Percentiles rank a stretch among this genome's conserved stretches.
Conservation (phyloP, 2,797 vertebrate genomes). For the Pelobates cultripes region DNA sequence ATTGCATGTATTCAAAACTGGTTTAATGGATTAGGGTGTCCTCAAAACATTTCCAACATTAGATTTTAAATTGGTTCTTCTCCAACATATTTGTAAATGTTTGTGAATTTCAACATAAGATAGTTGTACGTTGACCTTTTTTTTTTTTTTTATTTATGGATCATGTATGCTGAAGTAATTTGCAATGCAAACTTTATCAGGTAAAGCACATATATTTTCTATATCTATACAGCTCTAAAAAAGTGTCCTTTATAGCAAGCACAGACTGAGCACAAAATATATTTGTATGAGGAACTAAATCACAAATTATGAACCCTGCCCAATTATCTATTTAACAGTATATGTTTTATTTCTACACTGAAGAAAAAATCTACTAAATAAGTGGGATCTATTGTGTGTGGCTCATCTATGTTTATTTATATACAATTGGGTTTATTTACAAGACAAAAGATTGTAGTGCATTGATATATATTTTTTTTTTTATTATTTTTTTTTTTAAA, state of each 20-base stretch:
- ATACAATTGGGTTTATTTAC: neutral
- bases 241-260: constrained; percentile 24
- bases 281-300: neutral
- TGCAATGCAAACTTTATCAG: constrained; percentile 25
- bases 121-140: too few relatives aligned
- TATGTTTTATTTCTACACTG: neutral
- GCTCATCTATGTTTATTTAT: neutral
- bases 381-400: neutral
- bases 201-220: constrained; percentile 9
- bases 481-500: too few relatives aligned
- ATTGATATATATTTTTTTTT: too few relatives aligned
- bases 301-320: neutral
- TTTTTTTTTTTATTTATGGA: neutral
- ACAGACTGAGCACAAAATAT: constrained; percentile 13
- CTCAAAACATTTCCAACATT: too few relatives aligned
- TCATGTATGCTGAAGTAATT: neutral
- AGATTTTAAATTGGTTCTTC: too few relatives aligned
- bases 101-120: too few relatives aligned
- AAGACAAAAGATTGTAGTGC: too few relatives aligned
- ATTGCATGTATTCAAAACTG: too few relatives aligned
- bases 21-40: too few relatives aligned
- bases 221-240: neutral
- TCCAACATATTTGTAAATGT: too few relatives aligned
- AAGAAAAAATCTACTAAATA: neutral
- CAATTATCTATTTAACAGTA: neutral